Evolutionary conservation across 2,888 invertebrate genomes (phyloP).

Genomic region (Leptarthrus brevirostris): DNA sequence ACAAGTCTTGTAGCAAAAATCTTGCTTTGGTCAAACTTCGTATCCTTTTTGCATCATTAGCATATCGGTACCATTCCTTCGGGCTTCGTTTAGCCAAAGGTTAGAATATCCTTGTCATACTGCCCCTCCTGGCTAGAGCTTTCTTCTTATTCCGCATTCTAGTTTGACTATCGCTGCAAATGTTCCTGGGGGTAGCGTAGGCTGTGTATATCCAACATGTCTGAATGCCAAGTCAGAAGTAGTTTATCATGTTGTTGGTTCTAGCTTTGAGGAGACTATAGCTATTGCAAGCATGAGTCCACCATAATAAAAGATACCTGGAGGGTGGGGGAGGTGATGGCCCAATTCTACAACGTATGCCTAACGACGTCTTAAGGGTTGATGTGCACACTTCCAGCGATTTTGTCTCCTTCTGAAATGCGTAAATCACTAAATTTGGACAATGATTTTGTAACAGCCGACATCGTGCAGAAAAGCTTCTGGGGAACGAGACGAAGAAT

Average conservation of each 20-base stretch:
- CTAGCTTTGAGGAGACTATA: too few relatives aligned
- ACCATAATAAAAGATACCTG: too few relatives aligned
- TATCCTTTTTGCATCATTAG: conserved; percentile 19
- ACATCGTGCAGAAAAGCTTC: not conserved
- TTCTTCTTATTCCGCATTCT: too few relatives aligned
- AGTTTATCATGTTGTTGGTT: too few relatives aligned
- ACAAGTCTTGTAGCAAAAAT: too few relatives aligned
- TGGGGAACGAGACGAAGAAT: not conserved
- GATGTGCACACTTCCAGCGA: not conserved
- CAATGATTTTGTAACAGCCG: not conserved
- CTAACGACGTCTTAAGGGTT: not conserved
- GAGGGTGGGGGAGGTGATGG: not conserved
- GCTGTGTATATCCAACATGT: conserved; percentile 17
- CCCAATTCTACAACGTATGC: not conserved
- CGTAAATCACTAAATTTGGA: not conserved
- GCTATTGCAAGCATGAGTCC: too few relatives aligned
- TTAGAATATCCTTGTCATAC: conserved; percentile 20
- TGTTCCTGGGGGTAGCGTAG: too few relatives aligned
- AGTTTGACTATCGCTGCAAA: too few relatives aligned
- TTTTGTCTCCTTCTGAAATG: not conserved
- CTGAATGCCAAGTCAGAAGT: conserved; percentile 35
- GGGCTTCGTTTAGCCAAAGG: not conserved
- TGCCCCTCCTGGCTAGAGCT: too few relatives aligned
- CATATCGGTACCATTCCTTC: conserved; percentile 21
- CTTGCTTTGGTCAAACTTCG: too few relatives aligned